Evolutionary conservation across 30 jellyfish, hydroid and myxozoan species (phyloP).

Genomic region (Nemopilema nomurai): DNA sequence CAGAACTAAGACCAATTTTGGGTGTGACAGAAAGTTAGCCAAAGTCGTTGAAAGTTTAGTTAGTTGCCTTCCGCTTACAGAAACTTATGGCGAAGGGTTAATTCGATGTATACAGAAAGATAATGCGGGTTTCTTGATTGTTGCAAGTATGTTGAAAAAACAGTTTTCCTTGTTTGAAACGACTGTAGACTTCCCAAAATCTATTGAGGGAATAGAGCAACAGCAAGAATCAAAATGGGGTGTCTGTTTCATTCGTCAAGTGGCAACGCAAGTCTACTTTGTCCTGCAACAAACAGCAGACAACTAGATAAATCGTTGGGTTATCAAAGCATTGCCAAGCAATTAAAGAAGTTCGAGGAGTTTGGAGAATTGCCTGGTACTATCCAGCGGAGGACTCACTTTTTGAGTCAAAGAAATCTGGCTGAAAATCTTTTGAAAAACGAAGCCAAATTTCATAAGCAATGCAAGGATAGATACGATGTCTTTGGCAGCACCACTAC

Average conservation of each 20-base stretch:
- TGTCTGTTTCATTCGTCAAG: neutral
- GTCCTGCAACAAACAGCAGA: neutral
- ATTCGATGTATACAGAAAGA: neutral
- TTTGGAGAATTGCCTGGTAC: neutral
- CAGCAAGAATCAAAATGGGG: neutral
- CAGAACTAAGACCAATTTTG: neutral
- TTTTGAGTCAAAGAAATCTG: neutral
- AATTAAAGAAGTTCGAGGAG: neutral
- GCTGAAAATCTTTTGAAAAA: neutral
- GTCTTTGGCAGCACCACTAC: constrained; percentile 3
- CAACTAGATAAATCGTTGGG: neutral
- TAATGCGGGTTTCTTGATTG: too few species aligned
- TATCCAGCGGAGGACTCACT: neutral
- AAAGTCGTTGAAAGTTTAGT: too few species aligned
- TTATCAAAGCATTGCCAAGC: neutral
- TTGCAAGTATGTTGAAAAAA: constrained; percentile 6
- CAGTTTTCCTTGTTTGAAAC: neutral
- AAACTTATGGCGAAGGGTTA: too few species aligned
- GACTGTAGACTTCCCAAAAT: neutral
- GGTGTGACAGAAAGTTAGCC: neutral
- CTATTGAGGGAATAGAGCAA: too few species aligned
- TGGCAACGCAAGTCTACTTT: neutral
- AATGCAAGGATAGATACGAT: constrained; percentile 19
- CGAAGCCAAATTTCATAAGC: constrained; percentile 17
- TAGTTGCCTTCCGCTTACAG: too few species aligned